Conservation (phyloP, 2,888 invertebrate genomes). For the Andrena fulva region DNA sequence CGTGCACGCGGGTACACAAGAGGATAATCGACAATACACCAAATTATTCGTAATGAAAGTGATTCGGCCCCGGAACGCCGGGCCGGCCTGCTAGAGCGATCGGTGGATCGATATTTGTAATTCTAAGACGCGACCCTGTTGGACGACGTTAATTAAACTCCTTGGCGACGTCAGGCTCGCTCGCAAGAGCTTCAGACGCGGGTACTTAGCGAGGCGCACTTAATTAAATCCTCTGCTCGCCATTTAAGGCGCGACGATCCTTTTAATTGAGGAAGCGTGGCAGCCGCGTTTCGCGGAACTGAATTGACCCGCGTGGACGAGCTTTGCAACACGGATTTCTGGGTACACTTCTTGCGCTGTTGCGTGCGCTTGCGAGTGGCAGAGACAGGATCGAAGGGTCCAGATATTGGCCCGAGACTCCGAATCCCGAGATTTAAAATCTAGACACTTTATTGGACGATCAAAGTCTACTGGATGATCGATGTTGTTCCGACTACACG, state of each 20-base stretch:
- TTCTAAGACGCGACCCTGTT: not conserved
- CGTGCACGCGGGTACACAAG: not conserved
- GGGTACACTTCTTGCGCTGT: not conserved
- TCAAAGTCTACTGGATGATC: not conserved
- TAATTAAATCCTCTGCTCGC: constrained; percentile 56
- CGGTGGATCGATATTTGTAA: not conserved
- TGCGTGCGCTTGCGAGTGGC: not conserved
- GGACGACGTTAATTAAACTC: constrained; percentile 49
- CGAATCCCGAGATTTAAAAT: no score
- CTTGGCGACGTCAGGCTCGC: constrained; percentile 31
- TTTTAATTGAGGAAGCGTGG: constrained; percentile 54
- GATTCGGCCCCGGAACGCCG: not conserved
- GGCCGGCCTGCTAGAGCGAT: not conserved
- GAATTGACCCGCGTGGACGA: not conserved
- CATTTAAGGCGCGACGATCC: constrained; percentile 52
- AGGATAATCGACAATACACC: constrained; percentile 1
- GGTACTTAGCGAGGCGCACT: constrained; percentile 23
- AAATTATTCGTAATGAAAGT: constrained; percentile 14
- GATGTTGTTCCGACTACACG: not conserved
- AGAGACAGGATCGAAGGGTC: not conserved
- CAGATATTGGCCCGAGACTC: no score
- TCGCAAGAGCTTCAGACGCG: constrained; percentile 12
- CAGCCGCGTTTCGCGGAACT: constrained; percentile 23
- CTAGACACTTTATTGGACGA: not conserved
- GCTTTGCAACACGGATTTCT: not conserved